Evolutionary conservation across 1,140 invertebrate species (phyloP).

Genomic region (Drosophila nasuta): DNA sequence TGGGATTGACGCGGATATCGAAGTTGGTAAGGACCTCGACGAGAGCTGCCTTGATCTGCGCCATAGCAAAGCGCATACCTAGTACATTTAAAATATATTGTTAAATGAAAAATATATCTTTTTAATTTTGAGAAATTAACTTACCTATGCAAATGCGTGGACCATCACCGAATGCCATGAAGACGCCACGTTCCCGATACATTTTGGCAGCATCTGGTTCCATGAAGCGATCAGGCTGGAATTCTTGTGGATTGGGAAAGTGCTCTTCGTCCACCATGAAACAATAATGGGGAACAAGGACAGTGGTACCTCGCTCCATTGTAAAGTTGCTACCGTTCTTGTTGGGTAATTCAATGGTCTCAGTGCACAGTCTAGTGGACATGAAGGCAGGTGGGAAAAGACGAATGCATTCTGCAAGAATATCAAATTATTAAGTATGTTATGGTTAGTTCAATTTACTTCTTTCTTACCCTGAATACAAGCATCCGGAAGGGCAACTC

Average conservation of each 20-base stretch:
- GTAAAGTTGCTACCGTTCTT: slow-evolving; percentile 55
- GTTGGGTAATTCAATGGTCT: slow-evolving; percentile 66
- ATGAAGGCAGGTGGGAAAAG: slow-evolving; percentile 63
- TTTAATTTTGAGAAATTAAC: neutral
- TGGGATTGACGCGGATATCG: slow-evolving; percentile 60
- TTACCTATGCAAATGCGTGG: slow-evolving; percentile 75
- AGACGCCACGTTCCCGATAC: slow-evolving; percentile 68
- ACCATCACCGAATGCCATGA: slow-evolving; percentile 72
- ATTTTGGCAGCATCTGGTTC: slow-evolving; percentile 68
- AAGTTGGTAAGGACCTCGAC: slow-evolving; percentile 70
- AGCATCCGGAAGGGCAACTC: slow-evolving; percentile 71
- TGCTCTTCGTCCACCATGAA: slow-evolving; percentile 87
- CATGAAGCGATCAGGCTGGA: slow-evolving; percentile 89
- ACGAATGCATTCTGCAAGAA: slow-evolving; percentile 57
- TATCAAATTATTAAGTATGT: neutral
- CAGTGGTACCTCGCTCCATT: slow-evolving; percentile 85
- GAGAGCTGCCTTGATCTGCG: slow-evolving; percentile 70
- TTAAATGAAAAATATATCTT: too few relatives aligned
- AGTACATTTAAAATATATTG: too few relatives aligned
- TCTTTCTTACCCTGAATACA: slow-evolving; percentile 67
- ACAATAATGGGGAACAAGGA: slow-evolving; percentile 86
- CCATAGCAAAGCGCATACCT: slow-evolving; percentile 79
- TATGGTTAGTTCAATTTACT: too few relatives aligned
- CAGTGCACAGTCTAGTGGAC: slow-evolving; percentile 66
- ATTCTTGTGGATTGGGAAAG: slow-evolving; percentile 90